Evolutionary conservation across 2,888 invertebrate species (phyloP).

Genomic region (Lacanobia wlatinum): DNA sequence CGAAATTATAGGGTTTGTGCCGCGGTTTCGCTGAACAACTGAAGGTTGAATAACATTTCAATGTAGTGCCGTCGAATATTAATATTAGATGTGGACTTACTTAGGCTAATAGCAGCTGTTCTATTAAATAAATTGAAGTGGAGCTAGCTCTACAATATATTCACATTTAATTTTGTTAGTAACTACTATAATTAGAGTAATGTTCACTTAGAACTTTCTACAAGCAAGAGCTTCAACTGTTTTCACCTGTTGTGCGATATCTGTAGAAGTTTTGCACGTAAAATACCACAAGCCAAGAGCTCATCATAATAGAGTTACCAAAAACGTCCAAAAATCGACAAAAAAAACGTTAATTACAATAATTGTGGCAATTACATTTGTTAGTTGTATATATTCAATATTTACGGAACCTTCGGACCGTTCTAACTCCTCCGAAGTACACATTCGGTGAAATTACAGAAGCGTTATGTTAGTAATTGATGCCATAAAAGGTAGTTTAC

Average conservation of each 20-base stretch:
- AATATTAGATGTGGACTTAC: conserved; percentile 39
- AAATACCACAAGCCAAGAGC: conserved; percentile 1
- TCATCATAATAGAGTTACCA: too few relatives aligned
- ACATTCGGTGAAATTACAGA: conserved; percentile 78
- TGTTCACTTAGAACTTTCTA: conserved; percentile 18
- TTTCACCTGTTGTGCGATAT: conserved; percentile 11
- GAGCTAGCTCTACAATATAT: conserved; percentile 24
- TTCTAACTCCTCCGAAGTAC: conserved; percentile 65
- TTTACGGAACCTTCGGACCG: conserved; percentile 68
- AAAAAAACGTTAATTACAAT: conserved; percentile 53
- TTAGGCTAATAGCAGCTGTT: conserved; percentile 29
- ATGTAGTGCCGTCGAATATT: conserved; percentile 41
- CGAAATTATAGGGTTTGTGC: conserved; percentile 59
- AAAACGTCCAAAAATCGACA: conserved; percentile 25
- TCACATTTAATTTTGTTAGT: conserved; percentile 26
- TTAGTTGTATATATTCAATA: conserved; percentile 70
- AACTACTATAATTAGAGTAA: conserved; percentile 10
- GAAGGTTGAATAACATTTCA: conserved; percentile 51
- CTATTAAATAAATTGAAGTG: conserved; percentile 45
- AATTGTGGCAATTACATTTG: conserved; percentile 57
- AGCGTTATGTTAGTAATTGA: conserved; percentile 81
- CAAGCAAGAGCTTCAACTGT: conserved; percentile 12
- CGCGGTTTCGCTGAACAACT: conserved; percentile 15
- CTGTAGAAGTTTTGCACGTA: conserved; percentile 4
- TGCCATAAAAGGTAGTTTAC: conserved; percentile 81